Evolutionary conservation across 2,888 invertebrate species (phyloP).

Genomic region (Troides helena): DNA sequence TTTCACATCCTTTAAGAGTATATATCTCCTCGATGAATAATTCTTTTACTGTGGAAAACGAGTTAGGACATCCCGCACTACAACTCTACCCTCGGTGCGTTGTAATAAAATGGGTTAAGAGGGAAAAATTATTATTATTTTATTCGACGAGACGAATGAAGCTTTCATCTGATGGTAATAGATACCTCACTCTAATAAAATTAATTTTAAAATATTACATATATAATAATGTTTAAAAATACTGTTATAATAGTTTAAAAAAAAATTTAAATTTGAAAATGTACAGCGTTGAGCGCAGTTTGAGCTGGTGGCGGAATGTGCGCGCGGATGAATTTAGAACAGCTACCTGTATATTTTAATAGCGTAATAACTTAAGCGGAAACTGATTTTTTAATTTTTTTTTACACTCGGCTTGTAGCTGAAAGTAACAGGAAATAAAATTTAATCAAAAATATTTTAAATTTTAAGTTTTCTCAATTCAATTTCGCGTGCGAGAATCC

Average conservation of each 20-base stretch:
- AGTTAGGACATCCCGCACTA: no score
- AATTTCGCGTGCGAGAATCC: background rate
- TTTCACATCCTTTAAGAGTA: no score
- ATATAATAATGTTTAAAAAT: background rate
- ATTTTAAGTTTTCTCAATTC: background rate
- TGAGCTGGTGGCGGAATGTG: slow-evolving; percentile 1
- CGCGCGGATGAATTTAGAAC: slow-evolving; percentile 4
- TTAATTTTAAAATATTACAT: no score
- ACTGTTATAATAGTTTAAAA: background rate
- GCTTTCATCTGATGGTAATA: no score
- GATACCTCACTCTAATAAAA: no score
- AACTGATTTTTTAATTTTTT: background rate
- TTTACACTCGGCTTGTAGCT: background rate
- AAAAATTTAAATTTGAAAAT: background rate
- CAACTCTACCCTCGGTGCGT: no score
- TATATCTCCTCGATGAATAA: no score
- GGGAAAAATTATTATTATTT: no score
- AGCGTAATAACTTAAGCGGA: slow-evolving; percentile 11
- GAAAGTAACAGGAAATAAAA: background rate
- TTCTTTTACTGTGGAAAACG: no score
- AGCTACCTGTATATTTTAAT: slow-evolving; percentile 2
- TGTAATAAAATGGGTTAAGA: no score
- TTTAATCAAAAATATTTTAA: background rate
- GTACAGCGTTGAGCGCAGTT: background rate
- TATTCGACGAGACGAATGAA: no score